Conservation (phyloP, 2,113 vertebrate genomes). For the Xiphias gladius region DNA sequence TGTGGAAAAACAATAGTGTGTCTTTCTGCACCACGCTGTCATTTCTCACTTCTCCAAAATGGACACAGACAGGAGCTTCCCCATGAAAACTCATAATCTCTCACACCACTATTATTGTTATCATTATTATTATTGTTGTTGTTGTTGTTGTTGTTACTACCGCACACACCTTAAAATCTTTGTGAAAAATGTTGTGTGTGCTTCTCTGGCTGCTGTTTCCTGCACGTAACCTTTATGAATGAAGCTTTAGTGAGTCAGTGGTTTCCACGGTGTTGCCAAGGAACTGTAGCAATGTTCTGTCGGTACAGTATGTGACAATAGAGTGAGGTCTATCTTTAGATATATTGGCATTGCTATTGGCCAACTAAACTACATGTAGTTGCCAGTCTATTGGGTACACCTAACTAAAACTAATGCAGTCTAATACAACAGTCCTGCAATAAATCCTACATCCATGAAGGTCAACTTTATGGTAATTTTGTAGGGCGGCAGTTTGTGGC, state of each 20-base stretch:
- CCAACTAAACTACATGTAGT: neutral
- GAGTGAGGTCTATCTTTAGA: neutral
- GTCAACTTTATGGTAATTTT: no score
- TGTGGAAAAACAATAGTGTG: neutral
- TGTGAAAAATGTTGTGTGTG: neutral
- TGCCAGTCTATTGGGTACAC: no score
- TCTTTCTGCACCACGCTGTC: neutral
- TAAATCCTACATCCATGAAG: no score
- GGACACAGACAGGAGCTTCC: no score
- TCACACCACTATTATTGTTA: neutral
- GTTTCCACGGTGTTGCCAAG: constrained; percentile 4
- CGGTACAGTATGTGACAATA: neutral
- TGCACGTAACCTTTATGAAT: neutral
- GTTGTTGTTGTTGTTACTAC: neutral
- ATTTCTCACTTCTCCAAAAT: no score
- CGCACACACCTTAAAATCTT: neutral
- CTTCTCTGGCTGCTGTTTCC: neutral
- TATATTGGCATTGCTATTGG: no score
- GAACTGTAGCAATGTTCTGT: neutral
- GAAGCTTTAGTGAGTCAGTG: neutral
- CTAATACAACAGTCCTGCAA: no score
- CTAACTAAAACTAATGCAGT: no score
- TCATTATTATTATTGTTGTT: neutral
- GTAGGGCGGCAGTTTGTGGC: no score
- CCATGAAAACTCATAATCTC: neutral